Evolutionary conservation across 2,113 vertebrate genomes (phyloP).

Genomic region (Rana temporaria): DNA sequence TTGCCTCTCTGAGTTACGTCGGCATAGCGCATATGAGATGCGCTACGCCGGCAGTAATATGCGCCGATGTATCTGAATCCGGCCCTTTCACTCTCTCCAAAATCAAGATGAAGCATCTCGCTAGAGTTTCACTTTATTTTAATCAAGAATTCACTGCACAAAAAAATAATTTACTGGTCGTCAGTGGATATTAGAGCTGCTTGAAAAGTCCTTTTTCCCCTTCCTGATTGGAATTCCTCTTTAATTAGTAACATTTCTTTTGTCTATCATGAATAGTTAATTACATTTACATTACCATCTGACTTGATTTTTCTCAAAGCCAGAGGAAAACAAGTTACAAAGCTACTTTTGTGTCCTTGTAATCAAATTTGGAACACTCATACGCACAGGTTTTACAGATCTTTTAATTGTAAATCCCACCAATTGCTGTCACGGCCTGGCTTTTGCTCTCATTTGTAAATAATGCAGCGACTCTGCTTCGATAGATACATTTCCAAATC

Average conservation of each 20-base stretch:
- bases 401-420: background rate
- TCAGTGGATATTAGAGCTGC: too few relatives aligned
- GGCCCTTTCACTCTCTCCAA: too few relatives aligned
- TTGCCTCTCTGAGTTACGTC: too few relatives aligned
- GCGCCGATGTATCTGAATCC: too few relatives aligned
- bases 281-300: conserved; percentile 21
- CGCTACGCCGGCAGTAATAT: too few relatives aligned
- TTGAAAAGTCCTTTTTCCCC: too few relatives aligned
- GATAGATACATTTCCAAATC: conserved; percentile 49
- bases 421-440: background rate
- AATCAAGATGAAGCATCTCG: too few relatives aligned
- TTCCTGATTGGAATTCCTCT: too few relatives aligned
- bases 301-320: background rate
- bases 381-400: background rate
- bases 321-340: background rate
- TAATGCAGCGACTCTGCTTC: conserved; percentile 28
- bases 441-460: conserved; percentile 29
- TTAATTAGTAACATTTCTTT: background rate
- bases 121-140: too few relatives aligned
- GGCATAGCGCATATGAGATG: too few relatives aligned
- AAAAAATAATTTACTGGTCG: too few relatives aligned
- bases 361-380: background rate
- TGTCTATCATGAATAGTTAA: conserved; percentile 9
- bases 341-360: conserved; percentile 6
- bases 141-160: too few relatives aligned